Base-by-base conservation (phyloP, 2,113 vertebrate species). In the Pseudopodoces humilis region DNA sequence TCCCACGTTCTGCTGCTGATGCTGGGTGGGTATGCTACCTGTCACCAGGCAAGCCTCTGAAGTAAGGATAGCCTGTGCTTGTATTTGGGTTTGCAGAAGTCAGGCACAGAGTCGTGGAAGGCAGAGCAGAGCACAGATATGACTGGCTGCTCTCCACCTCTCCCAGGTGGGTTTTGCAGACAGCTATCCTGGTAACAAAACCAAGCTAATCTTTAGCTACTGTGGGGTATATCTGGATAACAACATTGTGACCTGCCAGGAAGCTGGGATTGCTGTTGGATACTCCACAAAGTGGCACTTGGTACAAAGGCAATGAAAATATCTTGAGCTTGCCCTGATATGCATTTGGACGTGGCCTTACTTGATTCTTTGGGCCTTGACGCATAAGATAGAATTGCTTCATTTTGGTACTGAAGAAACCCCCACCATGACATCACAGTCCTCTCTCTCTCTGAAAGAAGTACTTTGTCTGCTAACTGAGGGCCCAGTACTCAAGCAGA, bases 401-500 rank as follows among this genome's bases (percentile, higher is more conserved):
- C 25, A 41, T 78, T 71, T 71, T 68, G 58, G 13, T 91, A 52
- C 28, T 58, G 58, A 93, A 41, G 56, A 56, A 59, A 31, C 13
- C 3, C 4, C 7, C 89, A 13, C 22, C 1, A 9, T 52, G 82
- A 7, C 19, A 56, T 60, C 27, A 56, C 17, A 67, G 47, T 60
- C 46, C 11, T 9, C 1, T 43, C 20, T 83, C 11, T 43, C 47
- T 67, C 43, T n/a, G 30, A 58, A 78, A 62, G 84, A 47, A 53
- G 23, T 4, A 16, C 46, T 30, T 62, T 92, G 11, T 28, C 33
- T 64, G 41, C 15, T 79, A 39, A 82, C 2, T 0, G 0, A 62
- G 15, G n/a, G 9, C 19, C 14, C 15, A 37, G 24, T 11, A 64
- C 46, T 72, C 0, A 0, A 83, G 44, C 1, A 5, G 43, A 22